Evolutionary conservation across 2,797 vertebrate species (phyloP).

Genomic region (Syndactyla subalaris): DNA sequence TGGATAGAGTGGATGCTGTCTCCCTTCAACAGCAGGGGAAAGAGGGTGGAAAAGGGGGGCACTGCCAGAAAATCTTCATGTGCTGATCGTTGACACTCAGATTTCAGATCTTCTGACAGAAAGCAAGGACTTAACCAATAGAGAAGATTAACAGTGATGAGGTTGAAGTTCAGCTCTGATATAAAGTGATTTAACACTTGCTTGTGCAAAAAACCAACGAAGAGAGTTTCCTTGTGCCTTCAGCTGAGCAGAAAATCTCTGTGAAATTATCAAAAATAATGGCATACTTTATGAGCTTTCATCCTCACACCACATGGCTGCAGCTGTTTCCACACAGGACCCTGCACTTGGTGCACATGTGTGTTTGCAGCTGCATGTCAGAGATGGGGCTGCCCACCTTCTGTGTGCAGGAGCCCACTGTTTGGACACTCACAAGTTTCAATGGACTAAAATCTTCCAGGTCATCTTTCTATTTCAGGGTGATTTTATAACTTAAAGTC

Average conservation of each 20-base stretch:
- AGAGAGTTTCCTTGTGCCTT: slow-evolving; percentile 82
- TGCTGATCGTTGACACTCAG: slow-evolving; percentile 21
- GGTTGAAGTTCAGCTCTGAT: slow-evolving; percentile 57
- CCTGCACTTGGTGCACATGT: background rate
- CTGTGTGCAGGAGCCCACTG: background rate
- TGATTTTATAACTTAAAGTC: background rate
- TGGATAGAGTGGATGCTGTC: background rate
- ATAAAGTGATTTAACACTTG: slow-evolving; percentile 67
- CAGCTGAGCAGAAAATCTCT: slow-evolving; percentile 84
- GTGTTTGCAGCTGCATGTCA: background rate
- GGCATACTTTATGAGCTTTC: slow-evolving; percentile 82
- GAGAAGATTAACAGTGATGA: slow-evolving; percentile 63
- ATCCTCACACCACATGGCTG: slow-evolving; percentile 62
- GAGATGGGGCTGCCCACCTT: background rate
- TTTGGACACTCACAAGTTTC: background rate
- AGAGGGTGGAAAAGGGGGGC: background rate
- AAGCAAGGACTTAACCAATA: slow-evolving; percentile 62
- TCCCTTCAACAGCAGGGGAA: background rate
- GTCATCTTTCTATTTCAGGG: background rate
- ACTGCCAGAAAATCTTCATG: background rate
- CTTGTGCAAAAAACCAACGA: slow-evolving; percentile 44
- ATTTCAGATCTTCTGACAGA: slow-evolving; percentile 64
- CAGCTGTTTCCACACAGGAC: background rate
- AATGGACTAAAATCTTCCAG: background rate
- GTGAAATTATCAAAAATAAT: slow-evolving; percentile 84